A percentile compares a stretch with the other conserved stretches of the same genome.
Evolutionary conservation across 2,113 vertebrate genomes (phyloP).

Genomic region (Festucalex cinctus): DNA sequence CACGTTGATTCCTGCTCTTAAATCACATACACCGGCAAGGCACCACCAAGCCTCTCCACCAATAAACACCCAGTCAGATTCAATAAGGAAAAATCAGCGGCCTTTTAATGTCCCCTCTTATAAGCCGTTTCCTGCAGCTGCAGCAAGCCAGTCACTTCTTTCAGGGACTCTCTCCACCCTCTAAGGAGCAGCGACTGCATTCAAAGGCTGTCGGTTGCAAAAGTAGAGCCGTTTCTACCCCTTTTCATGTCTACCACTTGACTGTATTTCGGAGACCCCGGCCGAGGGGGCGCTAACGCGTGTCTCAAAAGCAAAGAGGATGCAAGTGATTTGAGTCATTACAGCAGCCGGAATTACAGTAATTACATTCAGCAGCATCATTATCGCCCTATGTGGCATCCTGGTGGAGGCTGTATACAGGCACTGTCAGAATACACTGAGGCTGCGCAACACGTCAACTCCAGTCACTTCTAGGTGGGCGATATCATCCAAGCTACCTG

Average conservation of each 20-base stretch:
- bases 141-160: slow-evolving; percentile 19
- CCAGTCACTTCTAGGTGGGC: slow-evolving; percentile 22
- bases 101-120: slow-evolving; percentile 17
- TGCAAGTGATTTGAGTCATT: slow-evolving; percentile 58
- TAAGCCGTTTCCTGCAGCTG: slow-evolving; percentile 51
- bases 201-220: slow-evolving; percentile 36
- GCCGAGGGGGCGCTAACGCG: slow-evolving; percentile 33
- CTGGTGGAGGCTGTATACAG: slow-evolving; percentile 23
- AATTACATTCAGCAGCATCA: slow-evolving; percentile 43
- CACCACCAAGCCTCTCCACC: slow-evolving; percentile 9
- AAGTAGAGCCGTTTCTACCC: slow-evolving; percentile 12
- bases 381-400: slow-evolving; percentile 31
- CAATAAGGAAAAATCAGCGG: slow-evolving; percentile 34
- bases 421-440: slow-evolving; percentile 7
- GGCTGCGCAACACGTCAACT: slow-evolving; percentile 22
- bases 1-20: slow-evolving; percentile 8
- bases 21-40: slow-evolving; percentile 2
- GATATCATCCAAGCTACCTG: background rate
- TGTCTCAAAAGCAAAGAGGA: slow-evolving; percentile 54
- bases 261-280: slow-evolving; percentile 40
- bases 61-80: slow-evolving; percentile 31
- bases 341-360: slow-evolving; percentile 50
- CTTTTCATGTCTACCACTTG: slow-evolving; percentile 41
- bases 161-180: slow-evolving; percentile 24
- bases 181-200: slow-evolving; percentile 26